Conservation (phyloP, 2,888 invertebrate species). For the Drosophila ezoana region DNA sequence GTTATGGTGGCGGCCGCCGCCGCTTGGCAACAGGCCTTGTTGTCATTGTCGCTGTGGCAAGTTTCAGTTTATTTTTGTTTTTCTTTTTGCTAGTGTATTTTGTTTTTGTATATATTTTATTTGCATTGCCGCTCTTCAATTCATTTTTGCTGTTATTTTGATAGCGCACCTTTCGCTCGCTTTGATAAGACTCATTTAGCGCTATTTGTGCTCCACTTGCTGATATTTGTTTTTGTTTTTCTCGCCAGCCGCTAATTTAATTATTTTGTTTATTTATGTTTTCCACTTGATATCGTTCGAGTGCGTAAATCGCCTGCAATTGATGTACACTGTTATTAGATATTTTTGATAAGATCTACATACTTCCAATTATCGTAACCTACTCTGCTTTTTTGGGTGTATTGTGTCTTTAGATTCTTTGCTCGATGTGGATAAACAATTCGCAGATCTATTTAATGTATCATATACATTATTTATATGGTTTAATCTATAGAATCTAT, state of each 20-base stretch:
- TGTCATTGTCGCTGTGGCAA: slow-evolving; percentile 17
- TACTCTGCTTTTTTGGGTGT: no score
- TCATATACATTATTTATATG: no score
- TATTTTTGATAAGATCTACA: background rate
- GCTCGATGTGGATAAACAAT: no score
- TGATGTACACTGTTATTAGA: slow-evolving; percentile 8
- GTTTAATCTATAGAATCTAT: no score
- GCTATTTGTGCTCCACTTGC: slow-evolving; percentile 33
- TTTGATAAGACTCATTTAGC: slow-evolving; percentile 50
- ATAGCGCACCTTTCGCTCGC: slow-evolving; percentile 24
- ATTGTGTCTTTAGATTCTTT: no score
- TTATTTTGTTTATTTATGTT: slow-evolving; percentile 59
- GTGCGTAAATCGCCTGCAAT: slow-evolving; percentile 28
- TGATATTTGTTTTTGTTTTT: slow-evolving; percentile 27
- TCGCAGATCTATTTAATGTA: no score
- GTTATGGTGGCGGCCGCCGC: background rate
- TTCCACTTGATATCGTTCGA: slow-evolving; percentile 27
- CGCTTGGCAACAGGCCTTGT: slow-evolving; percentile 54
- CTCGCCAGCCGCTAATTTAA: slow-evolving; percentile 55
- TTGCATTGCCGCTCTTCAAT: slow-evolving; percentile 19
- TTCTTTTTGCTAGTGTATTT: slow-evolving; percentile 22
- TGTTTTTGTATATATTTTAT: slow-evolving; percentile 7
- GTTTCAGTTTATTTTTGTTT: slow-evolving; percentile 16
- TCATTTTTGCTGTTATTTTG: slow-evolving; percentile 34
- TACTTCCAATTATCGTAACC: background rate